Evolutionary conservation across 2,113 vertebrate genomes (phyloP).

Genomic region (Gymnocephalus cernua): DNA sequence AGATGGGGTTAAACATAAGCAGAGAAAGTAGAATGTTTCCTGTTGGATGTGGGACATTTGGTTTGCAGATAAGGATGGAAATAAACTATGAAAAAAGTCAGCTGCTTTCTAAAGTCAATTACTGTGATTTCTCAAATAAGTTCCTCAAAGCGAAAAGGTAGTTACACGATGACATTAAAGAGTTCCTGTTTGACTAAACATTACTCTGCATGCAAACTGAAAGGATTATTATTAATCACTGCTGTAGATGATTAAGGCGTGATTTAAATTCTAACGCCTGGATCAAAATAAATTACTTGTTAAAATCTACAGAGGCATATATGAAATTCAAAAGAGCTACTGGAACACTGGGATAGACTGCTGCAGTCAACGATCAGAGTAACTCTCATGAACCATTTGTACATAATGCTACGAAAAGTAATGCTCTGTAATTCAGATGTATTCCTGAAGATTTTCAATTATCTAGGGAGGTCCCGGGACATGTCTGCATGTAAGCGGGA

Average conservation of each 20-base stretch:
- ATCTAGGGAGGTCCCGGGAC: too few relatives aligned
- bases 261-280: constrained; percentile 42
- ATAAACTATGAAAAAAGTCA: not conserved
- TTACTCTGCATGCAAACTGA: constrained; percentile 29
- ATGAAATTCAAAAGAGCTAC: constrained; percentile 49
- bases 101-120: constrained; percentile 25
- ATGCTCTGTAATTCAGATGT: too few relatives aligned
- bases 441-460: too few relatives aligned
- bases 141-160: constrained; percentile 25
- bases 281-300: constrained; percentile 55
- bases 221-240: constrained; percentile 44
- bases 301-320: constrained; percentile 40
- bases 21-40: not conserved
- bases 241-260: constrained; percentile 12
- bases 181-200: not conserved
- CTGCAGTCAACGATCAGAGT: not conserved
- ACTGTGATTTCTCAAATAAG: constrained; percentile 3
- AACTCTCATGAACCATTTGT: too few relatives aligned
- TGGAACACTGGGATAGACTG: not conserved
- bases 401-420: too few relatives aligned
- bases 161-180: constrained; percentile 27
- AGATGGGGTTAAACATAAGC: not conserved
- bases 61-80: not conserved
- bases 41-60: not conserved
- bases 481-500: too few relatives aligned